phyloP scores from a whole-genome alignment of 2,113 vertebrate species.

The Marcusenius ussheri region DNA sequence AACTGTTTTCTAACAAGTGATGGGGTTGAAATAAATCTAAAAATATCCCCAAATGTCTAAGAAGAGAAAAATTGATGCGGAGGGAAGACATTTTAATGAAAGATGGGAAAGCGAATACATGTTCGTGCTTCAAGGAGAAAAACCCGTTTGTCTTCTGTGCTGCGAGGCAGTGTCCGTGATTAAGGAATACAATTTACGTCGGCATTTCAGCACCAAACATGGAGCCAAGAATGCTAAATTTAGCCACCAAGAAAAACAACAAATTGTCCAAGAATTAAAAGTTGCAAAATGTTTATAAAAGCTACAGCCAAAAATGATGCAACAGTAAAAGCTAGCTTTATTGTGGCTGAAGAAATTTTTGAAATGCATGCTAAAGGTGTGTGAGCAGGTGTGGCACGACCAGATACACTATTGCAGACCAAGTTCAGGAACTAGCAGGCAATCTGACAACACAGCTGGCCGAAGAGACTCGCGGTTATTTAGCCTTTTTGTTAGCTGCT shows the following conservation, averaged over 20 bases:
- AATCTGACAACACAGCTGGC: conserved; percentile 34
- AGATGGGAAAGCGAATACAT: conserved; percentile 23
- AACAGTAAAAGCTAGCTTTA: conserved; percentile 39
- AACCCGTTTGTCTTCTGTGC: background rate
- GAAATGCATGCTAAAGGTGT: conserved; percentile 33
- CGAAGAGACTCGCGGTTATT: conserved; percentile 27
- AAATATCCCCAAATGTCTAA: conserved; percentile 6
- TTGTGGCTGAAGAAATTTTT: conserved; percentile 42
- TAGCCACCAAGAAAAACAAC: conserved; percentile 38
- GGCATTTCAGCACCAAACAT: conserved; percentile 30
- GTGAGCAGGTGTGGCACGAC: conserved; percentile 41
- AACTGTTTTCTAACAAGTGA: too few species aligned
- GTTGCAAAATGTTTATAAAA: conserved; percentile 31
- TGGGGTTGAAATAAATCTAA: background rate
- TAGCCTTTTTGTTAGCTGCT: conserved; percentile 28
- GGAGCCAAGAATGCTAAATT: conserved; percentile 28
- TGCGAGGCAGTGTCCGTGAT: background rate
- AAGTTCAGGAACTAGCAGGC: conserved; percentile 32
- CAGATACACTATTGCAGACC: conserved; percentile 36
- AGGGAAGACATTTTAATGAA: conserved; percentile 1
- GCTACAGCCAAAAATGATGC: conserved; percentile 35
- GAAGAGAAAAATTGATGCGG: conserved; percentile 25
- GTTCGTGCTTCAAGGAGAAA: conserved; percentile 24
- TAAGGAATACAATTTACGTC: background rate
- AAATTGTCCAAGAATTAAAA: conserved; percentile 40